Base-by-base conservation (phyloP, 1,140 invertebrate species). In the Maconellicoccus hirsutus region DNA sequence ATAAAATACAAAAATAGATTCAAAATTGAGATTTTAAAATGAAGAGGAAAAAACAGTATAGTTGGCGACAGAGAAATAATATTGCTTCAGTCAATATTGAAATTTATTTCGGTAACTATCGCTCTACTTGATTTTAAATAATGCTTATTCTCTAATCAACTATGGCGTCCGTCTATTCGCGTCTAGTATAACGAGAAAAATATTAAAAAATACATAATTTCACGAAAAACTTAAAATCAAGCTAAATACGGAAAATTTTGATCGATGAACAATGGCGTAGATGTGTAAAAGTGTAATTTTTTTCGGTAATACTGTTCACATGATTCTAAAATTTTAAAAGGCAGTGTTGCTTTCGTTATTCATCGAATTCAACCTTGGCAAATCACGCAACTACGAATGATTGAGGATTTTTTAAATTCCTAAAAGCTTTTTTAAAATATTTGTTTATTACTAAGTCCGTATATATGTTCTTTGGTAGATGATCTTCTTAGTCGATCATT, bases 401-500 rank as follows among this genome's bases (percentile, higher is more conserved):
- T 52, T 52, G 42, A 52, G n/a, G n/a, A 52, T 8, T 3, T 52
- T 52, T 52, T 52, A 8, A 8, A 52, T 52, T 52, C 42, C 42
- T 52, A 52, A 52, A 52, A 52, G 42, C 42, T 52, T 52, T 52
- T 52, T 52, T 8, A 19, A 38, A n/a, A n/a, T n/a, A n/a, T n/a
- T n/a, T n/a, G n/a, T 52, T 14, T 52, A 52, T 16, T 52, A 52
- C 42, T 52, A 52, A 14, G 10, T 52, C 42, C 42, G n/a, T 16
- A 14, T 52, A 6, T 52, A 16, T 52, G 6, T 16, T 52, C n/a
- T 16, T 52, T 52, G 10, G 12, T 14, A 16, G 42, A 2, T 3
- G 16, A 52, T 52, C n/a, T 8, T 52, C 69, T 72, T 86, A 87
- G 80, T 96, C 92, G n/a, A 95, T 85, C 80, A 93, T 83, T 71